A percentile compares a stretch with the other conserved stretches of the same genome.
These are phyloP conservation scores for Mus pahari DNA, from an alignment of 2,113 vertebrate genomes.

Conservation along the genomic window DNA sequence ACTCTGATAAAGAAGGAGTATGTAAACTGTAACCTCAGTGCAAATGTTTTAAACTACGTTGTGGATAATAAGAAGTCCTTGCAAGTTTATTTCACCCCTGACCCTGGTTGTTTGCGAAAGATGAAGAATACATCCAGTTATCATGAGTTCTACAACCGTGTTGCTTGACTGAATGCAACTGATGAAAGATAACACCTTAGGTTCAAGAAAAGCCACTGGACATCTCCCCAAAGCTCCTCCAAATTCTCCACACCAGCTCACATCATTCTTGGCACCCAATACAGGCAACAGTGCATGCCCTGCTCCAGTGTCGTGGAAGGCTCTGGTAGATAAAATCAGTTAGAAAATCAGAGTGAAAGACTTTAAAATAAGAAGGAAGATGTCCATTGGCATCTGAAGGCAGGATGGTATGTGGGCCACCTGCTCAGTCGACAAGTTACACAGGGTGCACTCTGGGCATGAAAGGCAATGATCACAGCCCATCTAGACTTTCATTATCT, in stretches of 20 bases:
- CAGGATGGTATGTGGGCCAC: neutral
- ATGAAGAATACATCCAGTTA: neutral
- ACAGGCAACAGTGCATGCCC: neutral
- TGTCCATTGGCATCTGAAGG: neutral
- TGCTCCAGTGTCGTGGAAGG: neutral
- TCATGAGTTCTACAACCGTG: neutral
- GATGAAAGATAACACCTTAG: slow-evolving; percentile 24
- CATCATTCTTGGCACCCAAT: neutral
- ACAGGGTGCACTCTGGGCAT: neutral
- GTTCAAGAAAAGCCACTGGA: neutral
- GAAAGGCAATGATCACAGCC: neutral
- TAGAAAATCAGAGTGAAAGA: neutral
- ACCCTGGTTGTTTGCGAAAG: neutral
- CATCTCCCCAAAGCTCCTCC: neutral
- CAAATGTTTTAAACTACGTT: slow-evolving; percentile 35
- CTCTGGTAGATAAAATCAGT: neutral
- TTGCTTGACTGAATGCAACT: neutral
- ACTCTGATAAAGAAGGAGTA: neutral
- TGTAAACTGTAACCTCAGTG: neutral
- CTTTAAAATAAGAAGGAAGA: slow-evolving; percentile 9
- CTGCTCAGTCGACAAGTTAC: neutral
- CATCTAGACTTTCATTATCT: neutral
- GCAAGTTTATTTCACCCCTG: neutral
- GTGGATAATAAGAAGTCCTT: neutral
- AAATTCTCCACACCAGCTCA: neutral